phyloP scores from a whole-genome alignment of 2,888 invertebrate species.

The Axea sp. region DNA sequence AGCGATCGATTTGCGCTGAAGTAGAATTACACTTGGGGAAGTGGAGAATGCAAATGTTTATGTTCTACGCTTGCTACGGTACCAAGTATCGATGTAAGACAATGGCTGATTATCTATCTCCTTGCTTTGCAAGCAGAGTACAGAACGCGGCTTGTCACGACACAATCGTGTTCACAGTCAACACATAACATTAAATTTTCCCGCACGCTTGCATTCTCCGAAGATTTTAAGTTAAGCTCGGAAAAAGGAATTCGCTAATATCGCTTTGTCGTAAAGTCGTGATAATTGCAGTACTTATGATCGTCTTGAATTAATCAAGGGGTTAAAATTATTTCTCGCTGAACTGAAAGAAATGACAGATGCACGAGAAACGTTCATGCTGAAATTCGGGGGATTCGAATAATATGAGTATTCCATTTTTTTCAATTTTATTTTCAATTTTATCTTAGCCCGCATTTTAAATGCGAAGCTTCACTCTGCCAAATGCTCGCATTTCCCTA shows the following conservation, averaged over 20 bases:
- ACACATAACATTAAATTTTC: constrained; percentile 40
- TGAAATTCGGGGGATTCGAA: too few relatives aligned
- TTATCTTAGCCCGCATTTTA: constrained; percentile 31
- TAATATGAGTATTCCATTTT: too few relatives aligned
- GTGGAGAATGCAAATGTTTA: constrained; percentile 65
- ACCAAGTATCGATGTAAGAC: constrained; percentile 71
- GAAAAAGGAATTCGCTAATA: background rate
- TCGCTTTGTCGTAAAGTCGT: too few relatives aligned
- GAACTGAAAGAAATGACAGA: too few relatives aligned
- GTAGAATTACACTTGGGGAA: constrained; percentile 55
- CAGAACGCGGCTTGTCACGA: constrained; percentile 68
- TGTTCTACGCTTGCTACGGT: constrained; percentile 61
- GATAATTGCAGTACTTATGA: too few relatives aligned
- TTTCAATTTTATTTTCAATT: constrained; percentile 28
- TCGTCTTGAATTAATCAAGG: too few relatives aligned
- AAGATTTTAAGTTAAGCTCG: constrained; percentile 2
- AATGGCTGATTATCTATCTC: constrained; percentile 75
- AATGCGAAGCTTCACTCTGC: constrained; percentile 51
- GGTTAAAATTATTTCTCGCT: too few relatives aligned
- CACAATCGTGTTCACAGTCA: constrained; percentile 58
- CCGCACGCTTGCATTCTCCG: background rate
- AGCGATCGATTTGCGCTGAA: constrained; percentile 56
- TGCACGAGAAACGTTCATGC: too few relatives aligned
- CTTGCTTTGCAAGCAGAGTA: constrained; percentile 68
- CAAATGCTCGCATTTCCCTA: constrained; percentile 64